Evolutionary conservation across 2,888 invertebrate genomes (phyloP), one percentile per base, ranked within the genome.

Genomic region (Scaptomyza flava): DNA sequence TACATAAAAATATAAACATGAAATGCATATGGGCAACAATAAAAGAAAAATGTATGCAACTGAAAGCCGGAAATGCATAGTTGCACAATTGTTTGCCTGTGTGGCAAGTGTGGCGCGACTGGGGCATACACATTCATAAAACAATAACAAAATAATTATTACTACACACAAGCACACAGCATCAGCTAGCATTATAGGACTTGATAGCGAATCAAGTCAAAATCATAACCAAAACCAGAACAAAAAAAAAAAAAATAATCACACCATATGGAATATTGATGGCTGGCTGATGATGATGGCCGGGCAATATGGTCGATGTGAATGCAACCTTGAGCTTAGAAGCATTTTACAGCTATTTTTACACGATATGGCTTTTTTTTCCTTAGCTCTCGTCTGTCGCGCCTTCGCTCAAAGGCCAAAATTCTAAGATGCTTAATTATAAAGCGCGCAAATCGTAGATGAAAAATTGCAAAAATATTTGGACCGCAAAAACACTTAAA

Each of bases 261-360:
- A 27, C 51, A 59, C 58, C 67, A 67, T 72, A 72, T 74, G 74
- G 74, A 77, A 76, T 56, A 41, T 41, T 8, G 6, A 41, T 41
- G 36, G 14, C n/a, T 62, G 63, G 63, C 30, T 30, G 43, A 34
- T 36, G 23, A 23, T 23, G 23, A 23, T 23, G 23, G 23, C 23
- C 4, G 23, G 36, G 38, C 38, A 6, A 9, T 50, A 33, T 45
- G 53, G 52, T 53, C 59, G 64, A 48, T 41, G 36, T 46, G 46
- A 34, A 36, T 67, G 74, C 77, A 74, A 58, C 74, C 74, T 74
- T 74, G 74, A 51, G 68, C 14, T 54, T 36, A 58, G 43, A 43
- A 58, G 53, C 50, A 77, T 81, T 84, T 85, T 79, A 78, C 81
- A 84, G 84, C 75, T 79, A 79, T 82, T 83, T 79, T 79, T 79